These are phyloP conservation scores for Cyprinodon diabolis DNA, from an alignment of 2,797 vertebrate species.

Conservation along the genomic window DNA sequence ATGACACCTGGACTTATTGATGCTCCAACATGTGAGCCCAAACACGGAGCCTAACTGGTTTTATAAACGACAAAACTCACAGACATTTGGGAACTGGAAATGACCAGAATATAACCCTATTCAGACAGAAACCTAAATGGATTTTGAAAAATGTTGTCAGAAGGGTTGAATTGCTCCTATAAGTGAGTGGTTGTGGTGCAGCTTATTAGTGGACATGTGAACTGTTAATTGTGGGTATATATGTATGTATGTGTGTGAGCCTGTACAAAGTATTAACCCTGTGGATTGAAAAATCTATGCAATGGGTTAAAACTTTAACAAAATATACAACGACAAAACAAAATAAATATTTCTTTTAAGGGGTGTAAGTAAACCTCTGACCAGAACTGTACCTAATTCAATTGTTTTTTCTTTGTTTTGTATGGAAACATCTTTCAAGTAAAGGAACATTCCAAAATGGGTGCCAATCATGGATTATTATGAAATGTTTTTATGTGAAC, in stretches of 20 bases:
- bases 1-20: not conserved
- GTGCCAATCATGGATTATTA: constrained; percentile 17
- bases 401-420: too few species aligned
- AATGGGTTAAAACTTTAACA: not conserved
- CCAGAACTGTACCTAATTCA: not conserved
- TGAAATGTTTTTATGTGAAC: not conserved
- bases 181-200: not conserved
- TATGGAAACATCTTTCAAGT: constrained; percentile 2
- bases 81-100: not conserved
- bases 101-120: not conserved
- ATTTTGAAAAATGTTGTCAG: not conserved
- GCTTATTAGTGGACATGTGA: not conserved
- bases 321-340: not conserved
- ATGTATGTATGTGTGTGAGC: not conserved
- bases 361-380: not conserved
- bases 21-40: not conserved
- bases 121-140: too few species aligned
- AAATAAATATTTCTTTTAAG: not conserved
- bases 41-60: not conserved
- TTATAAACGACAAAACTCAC: not conserved
- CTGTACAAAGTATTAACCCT: not conserved
- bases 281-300: not conserved
- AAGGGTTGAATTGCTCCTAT: not conserved
- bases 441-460: constrained; percentile 7
- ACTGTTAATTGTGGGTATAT: not conserved